Base-by-base conservation (phyloP, 2,113 vertebrate species). In the Maccullochella peelii region DNA sequence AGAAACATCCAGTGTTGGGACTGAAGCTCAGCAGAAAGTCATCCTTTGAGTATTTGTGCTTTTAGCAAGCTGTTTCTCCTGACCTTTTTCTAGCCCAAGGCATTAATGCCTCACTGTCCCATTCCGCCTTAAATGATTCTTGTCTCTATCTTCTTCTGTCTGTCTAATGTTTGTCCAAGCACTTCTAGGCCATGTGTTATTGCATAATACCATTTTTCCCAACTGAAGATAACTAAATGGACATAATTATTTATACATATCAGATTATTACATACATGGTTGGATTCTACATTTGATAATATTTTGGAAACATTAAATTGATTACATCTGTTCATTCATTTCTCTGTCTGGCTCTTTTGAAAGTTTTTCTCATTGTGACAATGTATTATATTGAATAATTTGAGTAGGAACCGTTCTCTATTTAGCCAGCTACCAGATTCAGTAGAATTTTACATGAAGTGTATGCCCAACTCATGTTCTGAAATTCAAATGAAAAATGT, bases 11-110 rank as follows among this genome's bases (percentile, higher is more conserved):
- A 65, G 2, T 59, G 23, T 18, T 30, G 14, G 50, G 65, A 58
- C 9, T 27, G 38, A 83, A 70, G 73, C 38, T 47, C 10, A 63
- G 59, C 74, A 47, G 1, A 42, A 42, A 57, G 9, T 59, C 49
- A 65, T 80, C 9, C 42, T 65, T 25, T 80, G 25, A 78, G 52
- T 67, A 11, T 44, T 68, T 52, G 65, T 59, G 25, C 70, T 70
- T 71, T 54, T 40, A 27, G 4, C 11, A 8, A 66, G 71, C n/a
- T 57, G 44, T 25, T 75, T 61, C 50, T 44, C 21, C 38, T 55
- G 21, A 55, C 38, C 21, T 30, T 65, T 54, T 23, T 21, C 55
- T 66, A 18, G 9, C 44, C 16, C 6, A 23, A 14, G 58, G 15
- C 38, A 27, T 66, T 21, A 36, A 18, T 49, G 59, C 30, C 61